Conservation (phyloP, 2,113 vertebrate genomes). For the Misgurnus mizolepis region DNA sequence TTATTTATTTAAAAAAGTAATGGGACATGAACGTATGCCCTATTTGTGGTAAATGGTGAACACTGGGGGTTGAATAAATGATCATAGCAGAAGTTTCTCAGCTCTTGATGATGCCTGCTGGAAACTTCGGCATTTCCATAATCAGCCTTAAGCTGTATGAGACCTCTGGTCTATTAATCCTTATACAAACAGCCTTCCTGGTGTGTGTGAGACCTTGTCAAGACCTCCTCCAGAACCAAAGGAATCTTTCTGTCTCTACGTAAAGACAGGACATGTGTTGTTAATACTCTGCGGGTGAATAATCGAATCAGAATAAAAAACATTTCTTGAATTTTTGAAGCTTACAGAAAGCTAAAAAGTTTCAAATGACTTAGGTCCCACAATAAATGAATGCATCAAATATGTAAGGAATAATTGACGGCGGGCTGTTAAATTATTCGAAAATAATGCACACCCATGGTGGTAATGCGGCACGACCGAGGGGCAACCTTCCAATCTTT, state of each 20-base stretch:
- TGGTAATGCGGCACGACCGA: too few relatives aligned
- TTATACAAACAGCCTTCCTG: background rate
- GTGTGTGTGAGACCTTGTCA: background rate
- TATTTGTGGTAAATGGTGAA: background rate
- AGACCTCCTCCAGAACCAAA: background rate
- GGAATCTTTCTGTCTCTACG: background rate
- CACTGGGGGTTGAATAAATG: constrained; percentile 4
- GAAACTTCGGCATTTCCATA: constrained; percentile 36
- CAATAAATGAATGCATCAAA: background rate
- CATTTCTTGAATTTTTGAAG: too few relatives aligned
- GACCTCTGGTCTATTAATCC: constrained; percentile 36
- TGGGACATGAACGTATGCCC: too few relatives aligned
- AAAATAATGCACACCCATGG: too few relatives aligned
- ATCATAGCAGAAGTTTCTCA: constrained; percentile 20
- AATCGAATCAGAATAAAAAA: background rate
- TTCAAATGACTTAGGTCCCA: background rate
- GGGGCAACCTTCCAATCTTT: too few relatives aligned
- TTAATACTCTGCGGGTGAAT: background rate
- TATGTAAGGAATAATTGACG: too few relatives aligned
- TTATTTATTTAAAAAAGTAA: too few relatives aligned
- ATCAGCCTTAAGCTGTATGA: constrained; percentile 20
- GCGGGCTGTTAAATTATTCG: too few relatives aligned
- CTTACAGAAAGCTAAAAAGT: too few relatives aligned
- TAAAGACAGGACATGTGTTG: background rate
- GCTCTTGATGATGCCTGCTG: constrained; percentile 3